A percentile compares a stretch with the other conserved stretches of the same genome.
These are phyloP conservation scores for Whitmania pigra DNA, from an alignment of 1,140 invertebrate species.

Conservation along the genomic window DNA sequence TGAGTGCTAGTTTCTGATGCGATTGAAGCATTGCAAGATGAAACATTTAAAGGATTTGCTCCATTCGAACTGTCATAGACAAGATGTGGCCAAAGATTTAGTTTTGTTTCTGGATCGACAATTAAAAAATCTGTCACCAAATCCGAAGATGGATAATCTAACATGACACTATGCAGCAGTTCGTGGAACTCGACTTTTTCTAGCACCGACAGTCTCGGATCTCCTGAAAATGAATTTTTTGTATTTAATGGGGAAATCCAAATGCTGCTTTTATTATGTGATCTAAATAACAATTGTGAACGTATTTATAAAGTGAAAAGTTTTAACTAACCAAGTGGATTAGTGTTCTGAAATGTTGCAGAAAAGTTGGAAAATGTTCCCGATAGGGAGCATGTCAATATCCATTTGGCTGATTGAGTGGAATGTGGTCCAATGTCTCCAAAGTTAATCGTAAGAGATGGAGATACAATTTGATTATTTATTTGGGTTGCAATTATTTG, in stretches of 20 bases:
- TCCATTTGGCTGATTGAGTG: conserved; percentile 29
- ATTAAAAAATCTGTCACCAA: conserved; percentile 28
- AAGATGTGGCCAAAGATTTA: conserved; percentile 26
- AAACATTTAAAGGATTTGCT: conserved; percentile 18
- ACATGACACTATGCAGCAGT: conserved; percentile 27
- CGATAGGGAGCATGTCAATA: conserved; percentile 28
- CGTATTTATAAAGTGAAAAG: no score
- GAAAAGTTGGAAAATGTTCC: conserved; percentile 29
- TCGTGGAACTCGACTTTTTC: conserved; percentile 28
- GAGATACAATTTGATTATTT: conserved; percentile 22
- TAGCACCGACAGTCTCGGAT: conserved; percentile 30
- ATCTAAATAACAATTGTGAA: background rate
- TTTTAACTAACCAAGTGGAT: conserved; percentile 30
- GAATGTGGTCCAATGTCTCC: conserved; percentile 27
- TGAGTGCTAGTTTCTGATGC: conserved; percentile 7
- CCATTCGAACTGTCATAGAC: conserved; percentile 28
- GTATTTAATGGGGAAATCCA: background rate
- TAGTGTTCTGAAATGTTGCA: conserved; percentile 31
- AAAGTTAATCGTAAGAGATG: conserved; percentile 28
- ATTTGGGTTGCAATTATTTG: conserved; percentile 29
- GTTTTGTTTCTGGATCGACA: conserved; percentile 24
- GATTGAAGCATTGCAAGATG: conserved; percentile 17
- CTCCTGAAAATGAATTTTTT: conserved; percentile 17
- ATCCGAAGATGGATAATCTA: conserved; percentile 26
- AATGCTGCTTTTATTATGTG: background rate